Evolutionary conservation across 2,888 invertebrate genomes (phyloP).

Genomic region (Lasioglossum vierecki): DNA sequence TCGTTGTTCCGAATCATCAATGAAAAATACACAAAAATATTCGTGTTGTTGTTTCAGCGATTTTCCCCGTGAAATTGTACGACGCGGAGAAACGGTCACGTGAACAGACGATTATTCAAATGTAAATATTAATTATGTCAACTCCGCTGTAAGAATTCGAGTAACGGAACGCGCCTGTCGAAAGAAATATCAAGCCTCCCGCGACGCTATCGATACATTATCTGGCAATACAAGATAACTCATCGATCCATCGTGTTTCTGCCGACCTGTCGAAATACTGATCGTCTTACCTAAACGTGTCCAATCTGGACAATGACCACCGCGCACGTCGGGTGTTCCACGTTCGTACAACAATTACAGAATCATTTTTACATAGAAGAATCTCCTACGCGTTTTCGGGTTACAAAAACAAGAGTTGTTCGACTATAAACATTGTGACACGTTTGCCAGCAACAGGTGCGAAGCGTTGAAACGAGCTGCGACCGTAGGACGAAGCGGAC

Average conservation of each 20-base stretch:
- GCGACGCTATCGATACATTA: constrained; percentile 66
- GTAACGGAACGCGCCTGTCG: not conserved
- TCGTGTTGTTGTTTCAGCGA: not conserved
- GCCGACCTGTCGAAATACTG: constrained; percentile 37
- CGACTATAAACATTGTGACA: not conserved
- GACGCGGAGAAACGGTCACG: not conserved
- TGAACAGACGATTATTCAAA: not conserved
- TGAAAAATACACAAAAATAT: constrained; percentile 2
- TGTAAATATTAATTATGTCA: not conserved
- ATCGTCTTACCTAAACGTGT: constrained; percentile 17
- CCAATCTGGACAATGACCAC: not conserved
- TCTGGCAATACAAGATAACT: constrained; percentile 69
- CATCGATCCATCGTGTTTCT: constrained; percentile 57
- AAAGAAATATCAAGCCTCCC: constrained; percentile 52
- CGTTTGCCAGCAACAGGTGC: not conserved
- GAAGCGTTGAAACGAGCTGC: not conserved
- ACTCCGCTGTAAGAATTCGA: not conserved
- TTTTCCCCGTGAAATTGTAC: not conserved
- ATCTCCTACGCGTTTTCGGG: not conserved
- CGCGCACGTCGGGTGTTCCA: not conserved
- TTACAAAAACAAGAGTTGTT: not conserved
- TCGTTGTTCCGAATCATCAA: not conserved
- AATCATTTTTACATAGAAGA: not conserved
- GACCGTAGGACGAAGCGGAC: too few relatives aligned
- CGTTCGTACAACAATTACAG: not conserved